Evolutionary conservation across 2,113 vertebrate species (phyloP), one percentile per base, ranked within the genome.

Genomic region (Chamaetylas fuelleborni): DNA sequence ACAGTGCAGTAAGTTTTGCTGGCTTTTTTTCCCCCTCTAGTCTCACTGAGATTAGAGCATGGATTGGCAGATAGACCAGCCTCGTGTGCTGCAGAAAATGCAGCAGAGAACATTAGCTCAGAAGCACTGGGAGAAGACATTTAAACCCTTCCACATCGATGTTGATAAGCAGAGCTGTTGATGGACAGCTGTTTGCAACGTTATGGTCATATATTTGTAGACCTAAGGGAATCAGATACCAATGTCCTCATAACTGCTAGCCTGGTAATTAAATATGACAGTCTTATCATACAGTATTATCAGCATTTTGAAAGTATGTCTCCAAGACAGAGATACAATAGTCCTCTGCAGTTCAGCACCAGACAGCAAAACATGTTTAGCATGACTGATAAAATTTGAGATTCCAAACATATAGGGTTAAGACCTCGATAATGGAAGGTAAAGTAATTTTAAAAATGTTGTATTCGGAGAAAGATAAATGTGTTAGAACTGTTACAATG

Each of bases 211-310:
- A 12, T 64, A 86, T 88, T 96, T 96, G 85, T 92, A 93, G 64
- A 94, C 93, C 79, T 93, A 78, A 92, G 88, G 76, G 92, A 94
- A 95, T 88, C 93, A 86, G 94, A 95, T 93, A 93, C 82, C 51
- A 47, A 29, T 31, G 79, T 88, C 72, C 86, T 90, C 71, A 64
- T 95, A 95, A 93, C 82, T 83, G 67, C 72, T 88, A 81, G 71
- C 48, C 53, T 83, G 56, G 43, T 95, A 95, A 96, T 97, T 97
- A 94, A 77, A 92, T 86, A 90, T 95, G 94, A 96, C 93, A 97
- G 74, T 81, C 74, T 92, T 96, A 95, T 97, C 94, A 86, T 38
- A 25, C 19, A 64, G 38, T 67, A 78, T 97, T 96, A 96, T 88
- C 90, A 92, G 65, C 38, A 84, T 90, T 96, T 92, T 93, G 82